phyloP scores from a whole-genome alignment of 2,797 vertebrate species.

The Molothrus aeneus region DNA sequence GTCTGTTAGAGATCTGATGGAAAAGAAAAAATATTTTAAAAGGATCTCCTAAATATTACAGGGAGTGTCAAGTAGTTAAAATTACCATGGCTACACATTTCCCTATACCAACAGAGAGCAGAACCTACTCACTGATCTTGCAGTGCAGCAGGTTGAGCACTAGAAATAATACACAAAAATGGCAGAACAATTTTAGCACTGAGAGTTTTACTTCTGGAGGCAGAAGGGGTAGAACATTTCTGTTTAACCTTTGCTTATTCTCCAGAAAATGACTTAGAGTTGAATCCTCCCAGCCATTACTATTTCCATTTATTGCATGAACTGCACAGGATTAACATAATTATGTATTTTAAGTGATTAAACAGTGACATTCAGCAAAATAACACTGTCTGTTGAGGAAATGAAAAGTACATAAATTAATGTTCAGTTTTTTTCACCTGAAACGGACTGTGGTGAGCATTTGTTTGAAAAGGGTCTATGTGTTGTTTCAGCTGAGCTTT shows the following conservation, averaged over 20 bases:
- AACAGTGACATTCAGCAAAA: constrained; percentile 24
- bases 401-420: constrained; percentile 26
- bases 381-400: not conserved
- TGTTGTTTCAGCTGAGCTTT: constrained; percentile 9
- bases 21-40: not conserved
- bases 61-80: not conserved
- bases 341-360: constrained; percentile 17
- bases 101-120: not conserved
- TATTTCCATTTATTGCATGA: not conserved
- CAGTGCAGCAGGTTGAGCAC: not conserved
- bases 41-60: not conserved
- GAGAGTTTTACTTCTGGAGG: not conserved
- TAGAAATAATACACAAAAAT: not conserved
- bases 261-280: not conserved
- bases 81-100: not conserved
- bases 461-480: not conserved
- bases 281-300: not conserved
- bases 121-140: not conserved
- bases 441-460: not conserved
- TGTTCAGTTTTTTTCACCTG: constrained; percentile 15
- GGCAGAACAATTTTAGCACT: not conserved
- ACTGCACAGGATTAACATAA: not conserved
- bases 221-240: not conserved
- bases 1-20: not conserved
- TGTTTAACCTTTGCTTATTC: not conserved